These are phyloP conservation scores for Acheta domesticus DNA, from an alignment of 2,888 invertebrate genomes.

Conservation along the genomic window DNA sequence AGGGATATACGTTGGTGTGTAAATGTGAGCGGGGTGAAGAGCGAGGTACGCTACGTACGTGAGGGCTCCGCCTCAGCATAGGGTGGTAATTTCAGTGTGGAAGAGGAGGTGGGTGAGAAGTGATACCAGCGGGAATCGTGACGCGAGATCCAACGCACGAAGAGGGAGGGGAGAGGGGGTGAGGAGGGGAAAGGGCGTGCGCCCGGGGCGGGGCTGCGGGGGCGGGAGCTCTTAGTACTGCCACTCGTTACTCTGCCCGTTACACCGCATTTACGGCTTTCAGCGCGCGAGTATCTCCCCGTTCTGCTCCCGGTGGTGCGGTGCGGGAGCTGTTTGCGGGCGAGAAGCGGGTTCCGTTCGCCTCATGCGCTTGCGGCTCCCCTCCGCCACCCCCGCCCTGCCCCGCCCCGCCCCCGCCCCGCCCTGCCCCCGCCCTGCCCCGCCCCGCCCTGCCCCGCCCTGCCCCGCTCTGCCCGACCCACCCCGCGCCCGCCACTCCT, in stretches of 20 bases:
- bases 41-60: no score
- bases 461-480: not conserved
- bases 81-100: no score
- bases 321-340: not conserved
- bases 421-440: not conserved
- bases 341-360: not conserved
- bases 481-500: not conserved
- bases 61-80: no score
- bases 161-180: not conserved
- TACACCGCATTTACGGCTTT: not conserved
- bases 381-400: not conserved
- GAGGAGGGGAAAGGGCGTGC: not conserved
- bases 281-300: not conserved
- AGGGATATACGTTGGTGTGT: no score
- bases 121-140: no score
- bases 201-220: no score
- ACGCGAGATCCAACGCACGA: not conserved
- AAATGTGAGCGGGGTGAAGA: no score
- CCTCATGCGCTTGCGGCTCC: not conserved
- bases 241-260: not conserved
- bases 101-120: no score
- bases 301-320: slow-evolving; percentile 5
- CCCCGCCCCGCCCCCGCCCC: not conserved
- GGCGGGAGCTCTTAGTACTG: no score
- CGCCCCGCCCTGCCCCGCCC: not conserved